Evolutionary conservation across 1,140 invertebrate genomes (phyloP), one percentile per base, ranked within the genome.

Genomic region (Philopotamus ludificatus): DNA sequence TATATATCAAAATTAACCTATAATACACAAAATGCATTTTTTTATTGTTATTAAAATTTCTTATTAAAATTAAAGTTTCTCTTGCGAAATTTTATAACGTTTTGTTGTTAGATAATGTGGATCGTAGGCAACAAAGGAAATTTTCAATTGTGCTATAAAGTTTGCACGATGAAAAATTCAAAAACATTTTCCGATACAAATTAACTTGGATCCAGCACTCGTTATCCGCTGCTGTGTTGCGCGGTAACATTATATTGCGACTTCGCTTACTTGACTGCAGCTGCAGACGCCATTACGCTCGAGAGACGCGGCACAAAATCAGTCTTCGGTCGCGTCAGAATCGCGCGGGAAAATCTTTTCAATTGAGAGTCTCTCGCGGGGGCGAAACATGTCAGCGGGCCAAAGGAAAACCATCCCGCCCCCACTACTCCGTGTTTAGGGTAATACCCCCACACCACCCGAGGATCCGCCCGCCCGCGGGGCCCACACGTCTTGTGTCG

Each of bases 281-380:
- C 21, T 28, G 41, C 7, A 58, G 55, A 44, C 55, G 26, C 55
- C 55, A 58, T 58, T 58, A 58, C 26, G 26, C n/a, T 8, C n/a
- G 18, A 25, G 18, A 44, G 50, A 42, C 45, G 20, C 28, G 64
- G 60, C 57, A 53, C 59, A 62, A 67, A 62, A 55, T 23, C 65
- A 34, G 65, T 67, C 65, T 55, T 26, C 39, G 59, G 22, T 54
- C 50, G n/a, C 65, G 45, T 64, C 28, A 20, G 26, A 60, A 66
- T 66, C 64, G 42, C 20, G 45, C 64, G 45, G 39, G 55, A 51
- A 63, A 63, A 67, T 67, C 66, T 67, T 67, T 67, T 67, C 66
- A 67, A 67, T 67, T 67, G 66, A 67, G 60, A 63, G 42, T 63
- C 60, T 67, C 60, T 58, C 39, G 53, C 45, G 55, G 47, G 51